Percentiles rank a stretch among this genome's conserved stretches.
Conservation (phyloP, 2,888 invertebrate species). For the Heliconius erato region DNA sequence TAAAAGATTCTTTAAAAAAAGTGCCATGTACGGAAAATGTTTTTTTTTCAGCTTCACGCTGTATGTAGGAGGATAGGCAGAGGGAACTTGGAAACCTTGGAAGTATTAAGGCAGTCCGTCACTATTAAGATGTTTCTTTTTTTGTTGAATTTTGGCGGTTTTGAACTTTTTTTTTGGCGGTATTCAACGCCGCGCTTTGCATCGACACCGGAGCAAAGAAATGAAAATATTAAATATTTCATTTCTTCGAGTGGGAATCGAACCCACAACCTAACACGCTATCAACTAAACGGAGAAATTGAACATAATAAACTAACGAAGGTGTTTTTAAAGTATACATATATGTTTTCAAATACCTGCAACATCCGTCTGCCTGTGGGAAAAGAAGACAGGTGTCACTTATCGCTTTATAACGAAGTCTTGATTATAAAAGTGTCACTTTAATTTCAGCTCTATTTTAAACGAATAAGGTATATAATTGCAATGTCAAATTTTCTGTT, state of each 20-base stretch:
- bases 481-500: slow-evolving; percentile 32
- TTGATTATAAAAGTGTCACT: slow-evolving; percentile 56
- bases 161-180: too few species aligned
- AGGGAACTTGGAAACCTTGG: neutral
- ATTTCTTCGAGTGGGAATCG: neutral
- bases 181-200: too few species aligned
- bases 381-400: slow-evolving; percentile 83
- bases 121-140: too few species aligned
- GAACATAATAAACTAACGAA: slow-evolving; percentile 59
- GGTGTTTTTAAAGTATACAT: slow-evolving; percentile 63
- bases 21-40: neutral
- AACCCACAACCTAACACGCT: neutral
- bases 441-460: slow-evolving; percentile 48
- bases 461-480: neutral
- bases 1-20: neutral
- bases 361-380: slow-evolving; percentile 80
- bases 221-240: too few species aligned
- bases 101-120: too few species aligned
- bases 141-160: too few species aligned
- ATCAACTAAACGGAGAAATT: slow-evolving; percentile 33
- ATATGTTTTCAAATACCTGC: slow-evolving; percentile 76
- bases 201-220: too few species aligned
- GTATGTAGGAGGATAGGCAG: neutral
- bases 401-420: slow-evolving; percentile 67
- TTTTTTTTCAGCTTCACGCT: neutral